Evolutionary conservation across 2,888 invertebrate species (phyloP).

Genomic region (Thelaira solivaga): DNA sequence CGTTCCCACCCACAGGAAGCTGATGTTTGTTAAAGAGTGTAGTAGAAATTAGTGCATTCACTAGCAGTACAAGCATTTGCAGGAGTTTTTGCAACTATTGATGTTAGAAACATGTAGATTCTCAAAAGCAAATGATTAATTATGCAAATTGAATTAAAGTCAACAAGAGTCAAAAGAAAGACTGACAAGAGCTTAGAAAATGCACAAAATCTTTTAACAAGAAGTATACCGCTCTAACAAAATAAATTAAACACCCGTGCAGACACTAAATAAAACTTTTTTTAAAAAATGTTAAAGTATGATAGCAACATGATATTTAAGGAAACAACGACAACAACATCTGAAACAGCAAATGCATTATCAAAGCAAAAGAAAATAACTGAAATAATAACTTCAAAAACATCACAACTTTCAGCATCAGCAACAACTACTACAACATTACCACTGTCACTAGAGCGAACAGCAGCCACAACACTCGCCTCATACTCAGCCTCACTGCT

Average conservation of each 20-base stretch:
- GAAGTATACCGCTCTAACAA: too few relatives aligned
- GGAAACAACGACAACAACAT: background rate
- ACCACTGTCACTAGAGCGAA: slow-evolving; percentile 23
- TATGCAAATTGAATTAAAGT: slow-evolving; percentile 57
- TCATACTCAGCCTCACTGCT: too few relatives aligned
- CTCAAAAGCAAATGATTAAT: slow-evolving; percentile 44
- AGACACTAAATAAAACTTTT: too few relatives aligned
- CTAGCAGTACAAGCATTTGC: background rate
- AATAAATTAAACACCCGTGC: too few relatives aligned
- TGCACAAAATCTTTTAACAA: too few relatives aligned
- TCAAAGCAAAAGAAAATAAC: slow-evolving; percentile 31
- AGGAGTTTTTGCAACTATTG: background rate
- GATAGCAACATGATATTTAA: slow-evolving; percentile 24
- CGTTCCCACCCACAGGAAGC: too few relatives aligned
- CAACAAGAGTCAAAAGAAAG: slow-evolving; percentile 35
- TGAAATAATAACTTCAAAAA: slow-evolving; percentile 36
- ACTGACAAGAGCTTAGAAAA: slow-evolving; percentile 38
- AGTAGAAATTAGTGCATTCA: too few relatives aligned
- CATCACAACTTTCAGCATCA: slow-evolving; percentile 26
- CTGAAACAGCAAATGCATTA: background rate
- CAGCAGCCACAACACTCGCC: background rate
- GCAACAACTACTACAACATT: slow-evolving; percentile 36
- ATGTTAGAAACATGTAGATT: background rate
- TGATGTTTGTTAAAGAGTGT: too few relatives aligned
- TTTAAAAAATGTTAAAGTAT: too few relatives aligned